Conservation (phyloP, 2,888 invertebrate genomes). For the Drosophila birchii region DNA sequence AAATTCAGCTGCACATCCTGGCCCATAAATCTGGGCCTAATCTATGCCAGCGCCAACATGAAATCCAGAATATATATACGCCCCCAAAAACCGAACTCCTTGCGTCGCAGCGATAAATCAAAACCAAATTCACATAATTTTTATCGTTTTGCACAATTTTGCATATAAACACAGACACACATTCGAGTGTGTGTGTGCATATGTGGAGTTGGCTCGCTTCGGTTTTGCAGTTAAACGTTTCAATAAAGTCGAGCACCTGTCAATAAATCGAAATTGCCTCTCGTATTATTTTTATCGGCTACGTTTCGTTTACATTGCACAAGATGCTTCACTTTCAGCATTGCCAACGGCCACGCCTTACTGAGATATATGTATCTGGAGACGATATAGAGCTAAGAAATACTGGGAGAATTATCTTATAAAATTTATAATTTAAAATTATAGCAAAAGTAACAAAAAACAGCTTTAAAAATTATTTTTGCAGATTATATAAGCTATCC, state of each 20-base stretch:
- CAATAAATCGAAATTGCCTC: conserved; percentile 81
- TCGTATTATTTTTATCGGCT: conserved; percentile 78
- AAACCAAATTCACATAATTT: conserved; percentile 71
- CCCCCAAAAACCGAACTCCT: conserved; percentile 5
- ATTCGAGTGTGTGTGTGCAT: not conserved
- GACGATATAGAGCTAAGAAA: conserved; percentile 5
- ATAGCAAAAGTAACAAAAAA: accelerated
- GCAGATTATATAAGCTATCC: accelerated
- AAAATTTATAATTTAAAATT: too few species aligned
- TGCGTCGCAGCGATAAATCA: conserved; percentile 61
- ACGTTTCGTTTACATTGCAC: conserved; percentile 74
- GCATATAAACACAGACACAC: conserved; percentile 56
- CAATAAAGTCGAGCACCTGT: conserved; percentile 82
- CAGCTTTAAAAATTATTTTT: too few species aligned
- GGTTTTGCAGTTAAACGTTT: conserved; percentile 75
- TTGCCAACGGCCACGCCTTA: conserved; percentile 63
- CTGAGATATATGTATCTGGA: conserved; percentile 2
- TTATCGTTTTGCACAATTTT: conserved; percentile 74
- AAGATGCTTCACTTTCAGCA: conserved; percentile 67
- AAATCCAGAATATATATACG: conserved; percentile 13
- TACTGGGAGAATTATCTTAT: not conserved
- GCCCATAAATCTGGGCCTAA: conserved; percentile 36
- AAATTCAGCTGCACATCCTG: conserved; percentile 52
- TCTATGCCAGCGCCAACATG: conserved; percentile 11
- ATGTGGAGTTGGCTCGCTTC: conserved; percentile 13